Evolutionary conservation across 2,888 invertebrate genomes (phyloP).

Genomic region (Nomada goodeniana): DNA sequence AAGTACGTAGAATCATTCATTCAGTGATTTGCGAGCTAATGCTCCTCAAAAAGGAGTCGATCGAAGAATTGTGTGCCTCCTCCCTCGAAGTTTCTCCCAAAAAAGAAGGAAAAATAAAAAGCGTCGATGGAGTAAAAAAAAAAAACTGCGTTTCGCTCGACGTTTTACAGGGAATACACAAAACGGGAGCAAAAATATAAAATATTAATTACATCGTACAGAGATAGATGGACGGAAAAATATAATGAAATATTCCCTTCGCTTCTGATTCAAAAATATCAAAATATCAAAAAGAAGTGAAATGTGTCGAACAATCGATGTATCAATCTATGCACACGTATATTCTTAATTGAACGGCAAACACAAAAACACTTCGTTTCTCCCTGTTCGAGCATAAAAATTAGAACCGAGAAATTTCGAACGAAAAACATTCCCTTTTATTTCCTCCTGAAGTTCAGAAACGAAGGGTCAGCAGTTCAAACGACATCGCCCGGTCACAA

Average conservation of each 20-base stretch:
- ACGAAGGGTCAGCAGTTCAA: slow-evolving; percentile 24
- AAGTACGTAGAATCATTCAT: background rate
- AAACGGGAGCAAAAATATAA: slow-evolving; percentile 12
- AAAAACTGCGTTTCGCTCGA: background rate
- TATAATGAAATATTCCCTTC: slow-evolving; percentile 1
- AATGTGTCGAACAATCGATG: background rate
- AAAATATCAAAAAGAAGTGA: background rate
- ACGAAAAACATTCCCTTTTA: background rate
- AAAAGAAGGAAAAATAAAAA: slow-evolving; percentile 12
- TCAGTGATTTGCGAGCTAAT: background rate
- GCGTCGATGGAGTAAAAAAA: background rate
- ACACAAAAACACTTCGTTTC: background rate
- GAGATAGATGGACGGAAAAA: background rate
- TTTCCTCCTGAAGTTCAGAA: slow-evolving; percentile 11
- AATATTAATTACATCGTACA: slow-evolving; percentile 12
- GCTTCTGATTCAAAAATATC: background rate
- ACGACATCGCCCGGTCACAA: slow-evolving; percentile 18
- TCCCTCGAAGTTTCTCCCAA: slow-evolving; percentile 30
- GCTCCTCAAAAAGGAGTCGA: background rate
- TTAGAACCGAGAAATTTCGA: background rate
- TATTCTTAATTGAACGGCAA: too few relatives aligned
- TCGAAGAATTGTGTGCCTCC: slow-evolving; percentile 46
- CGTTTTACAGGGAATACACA: background rate
- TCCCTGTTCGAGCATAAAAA: background rate
- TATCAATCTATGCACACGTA: too few relatives aligned